These are phyloP conservation scores for Linepithema humile DNA, from an alignment of 1,140 invertebrate species.

Conservation along the genomic window DNA sequence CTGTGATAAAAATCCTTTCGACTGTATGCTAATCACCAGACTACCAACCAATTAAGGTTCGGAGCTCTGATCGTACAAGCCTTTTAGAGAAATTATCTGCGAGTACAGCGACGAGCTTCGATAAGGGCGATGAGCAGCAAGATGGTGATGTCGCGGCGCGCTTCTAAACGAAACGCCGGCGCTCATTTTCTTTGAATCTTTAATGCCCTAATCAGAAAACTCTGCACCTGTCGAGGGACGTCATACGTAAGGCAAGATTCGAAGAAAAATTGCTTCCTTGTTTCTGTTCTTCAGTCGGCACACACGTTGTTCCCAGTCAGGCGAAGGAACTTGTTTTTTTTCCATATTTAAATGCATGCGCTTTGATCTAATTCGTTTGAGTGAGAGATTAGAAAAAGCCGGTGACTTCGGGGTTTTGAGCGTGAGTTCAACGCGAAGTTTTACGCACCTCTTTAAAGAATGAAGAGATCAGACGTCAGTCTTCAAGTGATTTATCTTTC, in stretches of 20 bases:
- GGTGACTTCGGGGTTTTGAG: not conserved
- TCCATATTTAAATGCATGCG: not conserved
- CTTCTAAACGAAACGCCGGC: not conserved
- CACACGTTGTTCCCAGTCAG: not conserved
- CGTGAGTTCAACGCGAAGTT: not conserved
- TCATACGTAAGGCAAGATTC: constrained; percentile 48
- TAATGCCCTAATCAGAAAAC: constrained; percentile 62
- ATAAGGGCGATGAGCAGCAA: constrained; percentile 50
- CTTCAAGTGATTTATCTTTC: too few relatives aligned
- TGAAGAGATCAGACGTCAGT: too few relatives aligned
- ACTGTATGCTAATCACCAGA: constrained; percentile 60
- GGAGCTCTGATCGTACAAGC: not conserved
- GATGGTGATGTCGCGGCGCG: constrained; percentile 37
- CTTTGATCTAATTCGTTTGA: not conserved
- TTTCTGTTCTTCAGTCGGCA: not conserved
- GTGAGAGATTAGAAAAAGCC: not conserved
- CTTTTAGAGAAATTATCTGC: constrained; percentile 62
- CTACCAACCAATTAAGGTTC: constrained; percentile 58
- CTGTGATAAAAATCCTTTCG: constrained; percentile 9
- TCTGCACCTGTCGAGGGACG: not conserved
- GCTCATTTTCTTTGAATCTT: constrained; percentile 56
- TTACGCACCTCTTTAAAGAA: too few relatives aligned
- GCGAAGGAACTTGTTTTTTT: not conserved
- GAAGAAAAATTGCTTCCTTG: not conserved
- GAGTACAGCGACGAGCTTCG: constrained; percentile 13